Conservation (phyloP, 2,113 vertebrate species). For the Benitochromis conjunctus region DNA sequence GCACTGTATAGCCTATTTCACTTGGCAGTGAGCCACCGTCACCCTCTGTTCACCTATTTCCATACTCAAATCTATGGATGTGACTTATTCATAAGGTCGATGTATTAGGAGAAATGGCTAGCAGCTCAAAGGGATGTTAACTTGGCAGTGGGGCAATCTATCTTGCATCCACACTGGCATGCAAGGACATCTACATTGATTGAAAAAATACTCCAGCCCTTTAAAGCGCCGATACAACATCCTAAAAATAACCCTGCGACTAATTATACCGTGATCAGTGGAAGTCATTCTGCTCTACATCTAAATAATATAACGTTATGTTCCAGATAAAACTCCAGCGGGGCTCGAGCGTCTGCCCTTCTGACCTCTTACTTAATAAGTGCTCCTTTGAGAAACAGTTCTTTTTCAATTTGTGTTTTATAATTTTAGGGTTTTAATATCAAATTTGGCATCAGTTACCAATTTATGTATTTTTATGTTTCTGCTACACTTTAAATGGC, state of each 20-base stretch:
- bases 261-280: neutral
- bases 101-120: neutral
- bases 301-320: neutral
- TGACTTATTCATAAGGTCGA: slow-evolving; percentile 30
- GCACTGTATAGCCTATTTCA: slow-evolving; percentile 53
- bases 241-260: neutral
- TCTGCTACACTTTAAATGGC: neutral
- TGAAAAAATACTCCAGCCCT: neutral
- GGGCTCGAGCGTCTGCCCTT: neutral
- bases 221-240: neutral
- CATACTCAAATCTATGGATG: slow-evolving; percentile 45
- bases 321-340: neutral
- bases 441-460: neutral
- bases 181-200: neutral
- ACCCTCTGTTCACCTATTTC: slow-evolving; percentile 39
- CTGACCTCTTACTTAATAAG: neutral
- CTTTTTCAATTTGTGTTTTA: neutral
- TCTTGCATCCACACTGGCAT: neutral
- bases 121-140: neutral
- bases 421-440: neutral
- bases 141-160: neutral
- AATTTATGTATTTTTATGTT: neutral
- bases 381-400: neutral
- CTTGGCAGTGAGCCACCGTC: slow-evolving; percentile 46
- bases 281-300: neutral